These are phyloP conservation scores for Malthinus flaveolus DNA, from an alignment of 2,888 invertebrate genomes.

Conservation along the genomic window DNA sequence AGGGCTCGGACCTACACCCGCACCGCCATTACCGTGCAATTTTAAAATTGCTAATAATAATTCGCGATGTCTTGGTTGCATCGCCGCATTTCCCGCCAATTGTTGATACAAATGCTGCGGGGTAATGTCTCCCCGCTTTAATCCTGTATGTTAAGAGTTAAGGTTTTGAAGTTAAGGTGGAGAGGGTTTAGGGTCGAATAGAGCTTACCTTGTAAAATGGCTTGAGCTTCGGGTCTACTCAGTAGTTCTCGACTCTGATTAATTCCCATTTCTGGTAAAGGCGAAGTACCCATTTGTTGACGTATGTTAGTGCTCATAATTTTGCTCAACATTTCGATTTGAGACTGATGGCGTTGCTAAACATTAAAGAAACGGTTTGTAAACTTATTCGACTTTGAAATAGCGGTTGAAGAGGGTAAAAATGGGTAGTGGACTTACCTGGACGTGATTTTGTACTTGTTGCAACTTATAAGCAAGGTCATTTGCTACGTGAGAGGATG, in stretches of 20 bases:
- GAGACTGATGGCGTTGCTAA: conserved; percentile 45
- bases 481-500: conserved; percentile 41
- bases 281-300: conserved; percentile 47
- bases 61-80: conserved; percentile 75
- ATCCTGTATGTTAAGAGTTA: conserved; percentile 55
- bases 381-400: too few relatives aligned
- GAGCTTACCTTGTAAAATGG: conserved; percentile 70
- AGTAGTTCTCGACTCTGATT: conserved; percentile 66
- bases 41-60: conserved; percentile 70
- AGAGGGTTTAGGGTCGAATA: conserved; percentile 2
- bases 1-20: conserved; percentile 50
- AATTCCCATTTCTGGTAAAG: conserved; percentile 55
- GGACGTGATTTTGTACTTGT: conserved; percentile 56
- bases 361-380: not conserved
- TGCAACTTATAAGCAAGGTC: conserved; percentile 58
- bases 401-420: conserved; percentile 18
- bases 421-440: conserved; percentile 39
- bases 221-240: conserved; percentile 75
- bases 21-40: conserved; percentile 50
- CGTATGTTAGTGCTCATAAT: conserved; percentile 46
- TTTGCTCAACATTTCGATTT: conserved; percentile 52
- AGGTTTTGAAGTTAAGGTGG: conserved; percentile 4
- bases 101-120: conserved; percentile 76
- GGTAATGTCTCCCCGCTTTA: conserved; percentile 78
- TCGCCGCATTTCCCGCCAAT: conserved; percentile 69